phyloP scores from a whole-genome alignment of 1,140 invertebrate genomes.

The Sarcophaga bullata region DNA sequence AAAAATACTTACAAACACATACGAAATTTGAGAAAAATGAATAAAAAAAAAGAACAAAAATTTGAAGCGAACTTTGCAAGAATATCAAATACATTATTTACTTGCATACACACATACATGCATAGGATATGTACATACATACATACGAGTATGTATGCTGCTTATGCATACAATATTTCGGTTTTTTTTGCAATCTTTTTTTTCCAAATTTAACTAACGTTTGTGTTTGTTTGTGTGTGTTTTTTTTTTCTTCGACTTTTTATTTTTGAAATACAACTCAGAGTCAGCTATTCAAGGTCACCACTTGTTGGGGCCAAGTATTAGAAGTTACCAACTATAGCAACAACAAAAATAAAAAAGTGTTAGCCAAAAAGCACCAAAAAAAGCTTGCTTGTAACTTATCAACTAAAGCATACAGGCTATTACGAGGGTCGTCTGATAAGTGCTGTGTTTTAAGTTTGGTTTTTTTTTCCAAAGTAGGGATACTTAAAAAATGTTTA shows the following conservation, averaged over 20 bases:
- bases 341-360: neutral
- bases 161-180: no score
- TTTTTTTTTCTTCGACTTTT: no score
- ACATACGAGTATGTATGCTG: neutral
- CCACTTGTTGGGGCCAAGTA: slow-evolving; percentile 20
- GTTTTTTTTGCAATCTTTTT: neutral
- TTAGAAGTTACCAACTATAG: neutral
- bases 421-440: neutral
- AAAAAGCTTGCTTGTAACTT: no score
- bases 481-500: neutral
- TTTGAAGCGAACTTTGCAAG: neutral
- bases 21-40: no score
- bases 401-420: neutral
- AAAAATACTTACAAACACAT: no score
- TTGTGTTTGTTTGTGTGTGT: no score
- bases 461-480: neutral
- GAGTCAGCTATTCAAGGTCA: slow-evolving; percentile 14
- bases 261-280: no score
- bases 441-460: neutral
- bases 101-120: neutral
- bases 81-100: slow-evolving; percentile 14
- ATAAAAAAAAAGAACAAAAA: no score
- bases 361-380: no score
- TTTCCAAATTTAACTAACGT: neutral
- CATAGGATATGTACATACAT: neutral